Conservation (phyloP, 2,797 vertebrate species). For the Ctenochaetus hawaiiensis region DNA sequence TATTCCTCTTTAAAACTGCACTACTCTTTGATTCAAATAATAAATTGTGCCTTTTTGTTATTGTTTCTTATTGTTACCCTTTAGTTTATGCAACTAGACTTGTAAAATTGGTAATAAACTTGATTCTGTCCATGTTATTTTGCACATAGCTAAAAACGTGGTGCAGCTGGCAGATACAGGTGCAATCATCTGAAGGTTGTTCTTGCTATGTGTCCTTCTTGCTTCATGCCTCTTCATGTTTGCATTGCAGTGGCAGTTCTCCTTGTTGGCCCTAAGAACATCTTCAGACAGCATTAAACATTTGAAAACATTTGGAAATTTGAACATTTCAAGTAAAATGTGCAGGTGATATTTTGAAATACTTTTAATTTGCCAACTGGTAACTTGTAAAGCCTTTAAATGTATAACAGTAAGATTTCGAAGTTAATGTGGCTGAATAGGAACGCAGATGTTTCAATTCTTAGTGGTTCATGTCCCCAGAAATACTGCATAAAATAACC, state of each 20-base stretch:
- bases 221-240: slow-evolving; percentile 33
- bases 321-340: not conserved
- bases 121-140: not conserved
- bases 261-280: slow-evolving; percentile 46
- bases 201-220: slow-evolving; percentile 16
- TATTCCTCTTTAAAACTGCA: too few species aligned
- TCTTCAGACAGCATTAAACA: slow-evolving; percentile 19
- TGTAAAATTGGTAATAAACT: too few species aligned
- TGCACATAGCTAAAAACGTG: not conserved
- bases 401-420: not conserved
- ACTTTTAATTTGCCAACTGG: not conserved
- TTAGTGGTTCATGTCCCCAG: not conserved
- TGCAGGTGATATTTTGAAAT: not conserved
- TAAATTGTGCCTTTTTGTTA: not conserved
- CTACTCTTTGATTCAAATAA: too few species aligned
- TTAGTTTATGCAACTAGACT: too few species aligned
- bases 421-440: too few species aligned
- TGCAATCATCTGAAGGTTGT: slow-evolving; percentile 13
- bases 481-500: not conserved
- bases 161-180: not conserved
- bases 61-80: too few species aligned
- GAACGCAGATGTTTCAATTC: not conserved
- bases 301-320: not conserved
- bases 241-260: slow-evolving; percentile 22
- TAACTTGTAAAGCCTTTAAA: not conserved